Base-by-base conservation (phyloP, 2,888 invertebrate species). In the Selenia dentaria region DNA sequence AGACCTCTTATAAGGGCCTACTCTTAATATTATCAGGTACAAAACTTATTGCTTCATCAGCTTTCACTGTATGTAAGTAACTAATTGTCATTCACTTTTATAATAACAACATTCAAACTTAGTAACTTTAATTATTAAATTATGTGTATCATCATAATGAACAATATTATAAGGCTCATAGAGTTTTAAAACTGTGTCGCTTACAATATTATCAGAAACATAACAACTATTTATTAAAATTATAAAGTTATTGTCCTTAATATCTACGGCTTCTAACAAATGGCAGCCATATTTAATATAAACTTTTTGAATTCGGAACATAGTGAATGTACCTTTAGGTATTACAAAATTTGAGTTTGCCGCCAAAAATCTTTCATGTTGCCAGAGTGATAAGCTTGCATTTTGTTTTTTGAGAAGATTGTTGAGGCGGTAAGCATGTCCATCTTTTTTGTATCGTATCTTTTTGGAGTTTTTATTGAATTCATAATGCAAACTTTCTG, bases 281-380 rank as follows among this genome's bases (percentile, higher is more conserved):
- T 77, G 75, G 34, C 75, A 74, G 26, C 83, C 84, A 77, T 78
- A 85, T 60, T 81, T 74, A 10, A 72, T 74, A 48, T 58, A 14
- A 1, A 75, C 51, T 47, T 72, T 81, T 64, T 67, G 53, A 52
- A 89, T 76, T 42, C 67, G 64, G 51, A 83, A 85, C 10, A 68
- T 47, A 12, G 61, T 14, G 55, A 69, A 62, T 35, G 79, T 74
- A 39, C 63, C 73, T 67, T 79, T 86, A 0, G 88, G 85, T 11
- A 88, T 74, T 1, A 83, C 54, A 58, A 89, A 85, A 55, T 77
- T 83, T 6, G 89, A 82, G 62, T 79, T 81, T 54, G 70, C 77
- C 0, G 90, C 91, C 51, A 91, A 68, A 70, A 77, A 92, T 45
- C 77, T 70, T 64, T 93, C 92, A 59, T 93, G 92, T 67, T 91